Conservation (phyloP, 53 echinoderm and acorn worm genomes). For the Holothuria leucospilota region DNA sequence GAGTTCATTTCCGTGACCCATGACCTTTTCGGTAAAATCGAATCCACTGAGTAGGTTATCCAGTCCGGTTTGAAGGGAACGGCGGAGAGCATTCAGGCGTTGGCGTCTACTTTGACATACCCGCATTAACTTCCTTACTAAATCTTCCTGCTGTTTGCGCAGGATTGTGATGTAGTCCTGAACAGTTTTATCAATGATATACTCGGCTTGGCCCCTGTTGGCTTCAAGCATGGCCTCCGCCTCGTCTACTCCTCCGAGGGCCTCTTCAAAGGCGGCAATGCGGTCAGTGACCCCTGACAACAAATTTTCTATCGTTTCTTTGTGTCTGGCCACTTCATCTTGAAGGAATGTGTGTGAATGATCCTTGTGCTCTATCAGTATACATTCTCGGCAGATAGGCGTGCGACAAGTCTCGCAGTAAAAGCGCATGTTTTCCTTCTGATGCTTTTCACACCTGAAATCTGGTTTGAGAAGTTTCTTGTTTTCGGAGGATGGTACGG, state of each 20-base stretch:
- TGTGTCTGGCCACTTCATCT: constrained; percentile 95
- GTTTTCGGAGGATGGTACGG: constrained; percentile 88
- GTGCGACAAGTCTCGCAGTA: constrained; percentile 91
- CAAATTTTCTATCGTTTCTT: constrained; percentile 84
- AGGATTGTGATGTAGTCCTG: constrained; percentile 81
- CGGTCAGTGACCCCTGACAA: constrained; percentile 89
- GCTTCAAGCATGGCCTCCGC: constrained; percentile 95
- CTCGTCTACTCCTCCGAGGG: constrained; percentile 86
- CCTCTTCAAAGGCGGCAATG: constrained; percentile 94
- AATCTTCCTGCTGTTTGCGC: constrained; percentile 84
- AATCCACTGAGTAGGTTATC: constrained; percentile 97
- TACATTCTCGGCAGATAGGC: constrained; percentile 96
- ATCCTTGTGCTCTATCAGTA: constrained; percentile 95
- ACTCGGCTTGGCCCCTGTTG: constrained; percentile 96
- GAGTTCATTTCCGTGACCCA: constrained; percentile 93
- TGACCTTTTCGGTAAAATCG: constrained; percentile 96
- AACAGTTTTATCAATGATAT: constrained; percentile 93
- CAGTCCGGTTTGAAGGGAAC: constrained; percentile 89
- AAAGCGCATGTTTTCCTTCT: constrained; percentile 82
- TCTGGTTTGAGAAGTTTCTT: constrained; percentile 82
- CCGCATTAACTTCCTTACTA: constrained; percentile 73
- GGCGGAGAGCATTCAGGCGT: constrained; percentile 88
- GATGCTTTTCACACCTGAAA: constrained; percentile 80
- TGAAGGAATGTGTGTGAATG: constrained; percentile 95
- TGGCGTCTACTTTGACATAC: constrained; percentile 88